Percentiles rank a stretch among this genome's conserved stretches.
phyloP scores from a whole-genome alignment of 2,888 invertebrate genomes.

The Apotomis capreana region DNA sequence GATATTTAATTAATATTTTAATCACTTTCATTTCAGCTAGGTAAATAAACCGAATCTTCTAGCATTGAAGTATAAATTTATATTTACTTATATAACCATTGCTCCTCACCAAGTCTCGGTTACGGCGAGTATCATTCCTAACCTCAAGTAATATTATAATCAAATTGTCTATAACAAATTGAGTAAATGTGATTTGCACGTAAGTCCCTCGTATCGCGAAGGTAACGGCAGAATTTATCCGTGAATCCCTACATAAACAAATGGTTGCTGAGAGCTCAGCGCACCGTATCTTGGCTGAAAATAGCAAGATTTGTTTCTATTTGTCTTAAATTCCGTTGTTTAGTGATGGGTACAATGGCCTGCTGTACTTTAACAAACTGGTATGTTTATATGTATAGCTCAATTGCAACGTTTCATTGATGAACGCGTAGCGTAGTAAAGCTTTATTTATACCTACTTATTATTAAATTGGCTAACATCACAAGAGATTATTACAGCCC shows the following conservation, averaged over 20 bases:
- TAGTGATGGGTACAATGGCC: neutral
- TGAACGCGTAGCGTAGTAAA: too few species aligned
- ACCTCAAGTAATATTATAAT: neutral
- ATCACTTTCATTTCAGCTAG: neutral
- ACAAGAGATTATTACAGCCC: too few species aligned
- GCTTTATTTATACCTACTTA: too few species aligned
- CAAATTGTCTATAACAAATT: conserved; percentile 10
- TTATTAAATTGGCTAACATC: too few species aligned
- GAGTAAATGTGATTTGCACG: conserved; percentile 8
- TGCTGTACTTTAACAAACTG: neutral
- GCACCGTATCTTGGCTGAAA: neutral
- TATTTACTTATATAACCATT: neutral
- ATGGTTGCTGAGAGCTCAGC: conserved; percentile 5
- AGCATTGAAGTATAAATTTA: too few species aligned
- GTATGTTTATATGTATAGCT: neutral
- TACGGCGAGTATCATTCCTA: neutral
- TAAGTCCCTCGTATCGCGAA: neutral
- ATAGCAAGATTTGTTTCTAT: conserved; percentile 11
- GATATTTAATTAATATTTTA: too few species aligned
- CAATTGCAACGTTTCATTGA: too few species aligned
- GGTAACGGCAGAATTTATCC: neutral
- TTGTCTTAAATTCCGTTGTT: conserved; percentile 7
- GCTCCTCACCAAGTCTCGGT: neutral
- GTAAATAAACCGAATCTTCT: neutral
- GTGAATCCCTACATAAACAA: conserved; percentile 5